Base-by-base conservation (phyloP, 2,113 vertebrate species). In the Oncorhynchus kisutch region DNA sequence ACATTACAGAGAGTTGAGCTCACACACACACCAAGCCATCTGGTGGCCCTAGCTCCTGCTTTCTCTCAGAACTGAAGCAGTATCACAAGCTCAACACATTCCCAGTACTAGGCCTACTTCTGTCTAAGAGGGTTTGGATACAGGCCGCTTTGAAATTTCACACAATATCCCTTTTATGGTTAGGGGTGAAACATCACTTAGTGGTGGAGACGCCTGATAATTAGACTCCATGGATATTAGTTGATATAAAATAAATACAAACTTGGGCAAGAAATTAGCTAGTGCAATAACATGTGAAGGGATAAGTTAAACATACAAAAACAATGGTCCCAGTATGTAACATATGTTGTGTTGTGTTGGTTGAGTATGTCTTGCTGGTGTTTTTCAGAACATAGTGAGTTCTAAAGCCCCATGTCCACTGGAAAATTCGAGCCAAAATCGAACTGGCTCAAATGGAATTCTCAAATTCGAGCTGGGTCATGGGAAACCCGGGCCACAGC, bases 171-270 rank as follows among this genome's bases (percentile, higher is more conserved):
- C 79, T 84, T 78, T 79, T 39, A 82, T 87, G 87, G 84, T 90
- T 81, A 73, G 71, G 84, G 89, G 86, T 74, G 73, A 84, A 83
- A 82, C 82, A 79, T 83, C 78, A 81, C 78, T 85, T 85, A 80
- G 70, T 79, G 70, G 75, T 48, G 60, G 71, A 87, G 80, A 78
- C 57, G 78, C 73, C 72, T 70, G 67, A 79, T 91, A 89, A 92
- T 92, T 86, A 89, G 83, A 80, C 91, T 90, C 88, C 64, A 72
- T 86, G 85, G 88, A 89, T 70, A 65, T 78, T 48, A 84, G 64
- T 74, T 80, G 81, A 82, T 85, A 83, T 84, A 90, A 87, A 90
- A 90, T 85, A 91, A 88, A 83, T 78, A 75, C 84, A 83, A 89
- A 88, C 80, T 88, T 88, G 87, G 84, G 77, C 82, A 57, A 75